These are phyloP conservation scores for Lasiurus borealis DNA, from an alignment of 2,113 vertebrate genomes.

Conservation along the genomic window DNA sequence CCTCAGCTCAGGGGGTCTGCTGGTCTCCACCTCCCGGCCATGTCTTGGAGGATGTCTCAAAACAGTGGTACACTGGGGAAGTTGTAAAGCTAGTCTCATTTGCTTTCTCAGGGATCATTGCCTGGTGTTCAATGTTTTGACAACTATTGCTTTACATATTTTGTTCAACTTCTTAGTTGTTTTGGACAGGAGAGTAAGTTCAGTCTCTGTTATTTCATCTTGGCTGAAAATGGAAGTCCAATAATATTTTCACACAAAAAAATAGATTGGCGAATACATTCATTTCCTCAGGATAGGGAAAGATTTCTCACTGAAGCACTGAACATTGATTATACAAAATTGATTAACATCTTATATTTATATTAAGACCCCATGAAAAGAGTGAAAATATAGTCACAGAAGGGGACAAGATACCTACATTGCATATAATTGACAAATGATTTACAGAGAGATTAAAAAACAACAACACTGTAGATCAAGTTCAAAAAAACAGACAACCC, in stretches of 20 bases:
- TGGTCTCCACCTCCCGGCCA: neutral
- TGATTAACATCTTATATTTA: neutral
- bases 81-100: neutral
- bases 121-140: neutral
- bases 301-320: neutral
- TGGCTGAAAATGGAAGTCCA: neutral
- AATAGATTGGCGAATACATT: neutral
- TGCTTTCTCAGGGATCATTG: neutral
- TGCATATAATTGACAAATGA: neutral
- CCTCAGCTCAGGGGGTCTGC: neutral
- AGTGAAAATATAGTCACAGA: neutral
- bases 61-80: too few relatives aligned
- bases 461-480: neutral
- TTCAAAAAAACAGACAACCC: neutral
- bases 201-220: neutral
- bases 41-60: neutral
- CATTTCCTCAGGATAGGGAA: neutral
- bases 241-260: neutral
- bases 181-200: neutral
- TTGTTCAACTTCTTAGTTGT: slow-evolving; percentile 2
- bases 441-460: neutral
- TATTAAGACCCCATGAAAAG: slow-evolving; percentile 7
- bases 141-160: neutral
- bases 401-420: neutral
- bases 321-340: neutral